A percentile compares a stretch with the other conserved stretches of the same genome.
Conservation (phyloP, 2,113 vertebrate genomes). For the Struthio camelus region DNA sequence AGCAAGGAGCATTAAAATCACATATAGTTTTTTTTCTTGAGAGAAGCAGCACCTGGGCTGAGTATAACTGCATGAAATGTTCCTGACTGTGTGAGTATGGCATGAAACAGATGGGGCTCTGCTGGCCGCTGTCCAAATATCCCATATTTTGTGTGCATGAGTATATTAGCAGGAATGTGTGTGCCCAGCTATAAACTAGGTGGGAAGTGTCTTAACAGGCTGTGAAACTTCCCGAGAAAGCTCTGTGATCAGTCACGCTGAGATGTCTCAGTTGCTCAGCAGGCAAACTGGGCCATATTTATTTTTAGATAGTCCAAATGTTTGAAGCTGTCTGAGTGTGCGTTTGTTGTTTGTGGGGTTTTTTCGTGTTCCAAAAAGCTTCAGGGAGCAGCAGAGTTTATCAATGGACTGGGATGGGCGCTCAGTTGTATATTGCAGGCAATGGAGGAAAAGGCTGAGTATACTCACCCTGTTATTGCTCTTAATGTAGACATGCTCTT, state of each 20-base stretch:
- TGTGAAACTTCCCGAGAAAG: neutral
- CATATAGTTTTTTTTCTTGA: neutral
- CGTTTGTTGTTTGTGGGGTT: neutral
- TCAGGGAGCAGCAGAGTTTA: neutral
- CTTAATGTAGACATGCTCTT: neutral
- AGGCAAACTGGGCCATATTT: neutral
- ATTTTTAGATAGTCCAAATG: slow-evolving; percentile 12
- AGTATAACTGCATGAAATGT: neutral
- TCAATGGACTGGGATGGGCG: neutral
- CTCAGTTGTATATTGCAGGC: neutral
- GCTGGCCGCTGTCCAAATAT: slow-evolving; percentile 34
- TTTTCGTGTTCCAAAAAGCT: neutral
- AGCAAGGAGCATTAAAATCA: neutral
- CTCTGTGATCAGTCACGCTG: neutral
- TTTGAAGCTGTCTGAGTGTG: neutral
- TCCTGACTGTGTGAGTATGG: neutral
- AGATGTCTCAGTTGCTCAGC: neutral
- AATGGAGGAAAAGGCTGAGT: neutral
- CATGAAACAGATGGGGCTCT: slow-evolving; percentile 59
- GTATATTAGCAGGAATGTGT: neutral
- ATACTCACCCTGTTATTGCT: neutral
- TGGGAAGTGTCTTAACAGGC: slow-evolving; percentile 32
- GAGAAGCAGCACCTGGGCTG: neutral
- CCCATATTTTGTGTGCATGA: slow-evolving; percentile 50
- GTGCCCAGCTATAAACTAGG: neutral